Conservation (phyloP, 2,797 vertebrate species). For the Sebastiscus albofasciatus region DNA sequence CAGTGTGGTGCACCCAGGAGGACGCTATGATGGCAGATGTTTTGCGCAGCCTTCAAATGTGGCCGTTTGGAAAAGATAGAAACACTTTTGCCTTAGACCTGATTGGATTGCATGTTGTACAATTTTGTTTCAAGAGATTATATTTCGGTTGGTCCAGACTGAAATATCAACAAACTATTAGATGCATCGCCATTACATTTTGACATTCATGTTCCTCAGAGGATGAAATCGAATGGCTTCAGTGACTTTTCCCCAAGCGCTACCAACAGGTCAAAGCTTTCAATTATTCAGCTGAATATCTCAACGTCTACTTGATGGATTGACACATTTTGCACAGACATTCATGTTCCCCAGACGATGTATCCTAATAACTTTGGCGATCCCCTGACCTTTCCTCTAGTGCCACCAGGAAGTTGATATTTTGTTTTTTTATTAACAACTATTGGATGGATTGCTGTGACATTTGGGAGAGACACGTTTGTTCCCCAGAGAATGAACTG, state of each 20-base stretch:
- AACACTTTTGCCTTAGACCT: neutral
- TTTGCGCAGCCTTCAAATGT: neutral
- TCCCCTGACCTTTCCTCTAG: neutral
- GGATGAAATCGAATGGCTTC: neutral
- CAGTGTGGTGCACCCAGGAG: neutral
- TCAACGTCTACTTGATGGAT: neutral
- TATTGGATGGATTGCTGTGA: neutral
- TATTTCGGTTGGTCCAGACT: neutral
- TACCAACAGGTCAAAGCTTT: neutral
- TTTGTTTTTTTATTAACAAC: neutral
- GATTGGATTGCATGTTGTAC: neutral
- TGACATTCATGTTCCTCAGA: neutral
- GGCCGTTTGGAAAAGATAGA: neutral
- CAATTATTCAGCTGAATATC: neutral
- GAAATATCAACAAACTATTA: neutral
- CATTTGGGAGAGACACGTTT: neutral
- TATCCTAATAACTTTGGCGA: neutral
- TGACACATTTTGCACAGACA: neutral
- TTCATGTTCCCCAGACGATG: neutral
- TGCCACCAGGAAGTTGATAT: neutral
- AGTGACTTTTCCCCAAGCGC: fast-evolving
- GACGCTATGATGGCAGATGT: neutral
- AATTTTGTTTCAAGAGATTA: neutral
- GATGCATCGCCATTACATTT: neutral
- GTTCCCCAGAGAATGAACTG: neutral